Percentiles rank a stretch among this genome's conserved stretches.
These are phyloP conservation scores for Chymomyza costata DNA, from an alignment of 1,140 invertebrate genomes.

Conservation along the genomic window DNA sequence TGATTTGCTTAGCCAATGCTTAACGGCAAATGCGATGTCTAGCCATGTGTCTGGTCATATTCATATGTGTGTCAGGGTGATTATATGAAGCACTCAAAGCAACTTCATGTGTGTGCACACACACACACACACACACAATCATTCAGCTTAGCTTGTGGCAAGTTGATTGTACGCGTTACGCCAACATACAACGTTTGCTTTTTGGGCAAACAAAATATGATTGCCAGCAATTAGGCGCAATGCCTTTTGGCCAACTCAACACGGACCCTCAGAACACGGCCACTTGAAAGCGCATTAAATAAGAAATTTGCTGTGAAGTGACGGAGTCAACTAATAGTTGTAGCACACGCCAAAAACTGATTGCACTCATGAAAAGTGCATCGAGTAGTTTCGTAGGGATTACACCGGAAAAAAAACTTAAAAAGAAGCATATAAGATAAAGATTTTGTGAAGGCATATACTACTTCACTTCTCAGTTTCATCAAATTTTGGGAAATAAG, in stretches of 20 bases:
- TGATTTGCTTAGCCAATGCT: constrained; percentile 59
- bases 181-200: constrained; percentile 41
- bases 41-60: no score
- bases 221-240: constrained; percentile 66
- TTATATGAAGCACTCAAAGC: no score
- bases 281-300: constrained; percentile 54
- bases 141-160: constrained; percentile 33
- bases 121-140: constrained; percentile 44
- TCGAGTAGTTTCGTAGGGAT: no score
- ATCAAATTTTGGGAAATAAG: no score
- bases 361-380: no score
- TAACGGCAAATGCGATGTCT: constrained; percentile 36
- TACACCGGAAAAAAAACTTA: no score
- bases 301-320: constrained; percentile 55
- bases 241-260: constrained; percentile 32
- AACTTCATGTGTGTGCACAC: constrained; percentile 17
- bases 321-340: constrained; percentile 27
- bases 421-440: no score
- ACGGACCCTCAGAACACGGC: background rate
- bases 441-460: no score
- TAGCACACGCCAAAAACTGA: constrained; percentile 65
- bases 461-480: no score
- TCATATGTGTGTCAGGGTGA: background rate
- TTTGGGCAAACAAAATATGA: constrained; percentile 71
- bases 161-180: constrained; percentile 17